Percentiles rank a stretch among this genome's conserved stretches.
Conservation (phyloP, 2,797 vertebrate species). For the Sibirionetta formosa region DNA sequence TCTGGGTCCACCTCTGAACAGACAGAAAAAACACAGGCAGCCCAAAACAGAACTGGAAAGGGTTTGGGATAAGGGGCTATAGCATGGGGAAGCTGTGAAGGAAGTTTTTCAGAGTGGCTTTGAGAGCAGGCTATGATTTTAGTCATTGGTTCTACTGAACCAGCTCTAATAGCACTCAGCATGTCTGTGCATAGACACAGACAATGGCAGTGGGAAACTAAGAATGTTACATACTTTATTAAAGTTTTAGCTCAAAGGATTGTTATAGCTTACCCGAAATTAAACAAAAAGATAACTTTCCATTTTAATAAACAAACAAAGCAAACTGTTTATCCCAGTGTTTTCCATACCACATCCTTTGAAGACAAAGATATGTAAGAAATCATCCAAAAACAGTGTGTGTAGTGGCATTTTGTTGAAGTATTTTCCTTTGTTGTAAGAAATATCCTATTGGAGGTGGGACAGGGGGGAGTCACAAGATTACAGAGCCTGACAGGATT, state of each 20-base stretch:
- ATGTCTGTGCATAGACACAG: background rate
- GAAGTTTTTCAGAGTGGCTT: background rate
- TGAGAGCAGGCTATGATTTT: background rate
- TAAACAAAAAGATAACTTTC: background rate
- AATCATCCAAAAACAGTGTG: background rate
- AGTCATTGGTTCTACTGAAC: background rate
- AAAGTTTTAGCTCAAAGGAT: background rate
- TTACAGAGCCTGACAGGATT: background rate
- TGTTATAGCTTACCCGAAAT: background rate
- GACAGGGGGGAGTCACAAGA: background rate
- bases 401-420: background rate
- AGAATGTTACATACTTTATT: background rate
- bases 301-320: background rate
- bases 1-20: background rate
- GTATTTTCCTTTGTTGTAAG: background rate
- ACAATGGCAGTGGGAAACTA: background rate
- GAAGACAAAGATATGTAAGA: background rate
- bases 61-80: background rate
- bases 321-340: background rate
- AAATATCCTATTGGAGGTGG: background rate
- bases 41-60: background rate
- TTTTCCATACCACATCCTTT: background rate
- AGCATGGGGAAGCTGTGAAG: background rate
- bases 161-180: background rate
- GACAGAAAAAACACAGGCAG: background rate